phyloP scores from a whole-genome alignment of 2,113 vertebrate species.

The Elaphurus davidianus region DNA sequence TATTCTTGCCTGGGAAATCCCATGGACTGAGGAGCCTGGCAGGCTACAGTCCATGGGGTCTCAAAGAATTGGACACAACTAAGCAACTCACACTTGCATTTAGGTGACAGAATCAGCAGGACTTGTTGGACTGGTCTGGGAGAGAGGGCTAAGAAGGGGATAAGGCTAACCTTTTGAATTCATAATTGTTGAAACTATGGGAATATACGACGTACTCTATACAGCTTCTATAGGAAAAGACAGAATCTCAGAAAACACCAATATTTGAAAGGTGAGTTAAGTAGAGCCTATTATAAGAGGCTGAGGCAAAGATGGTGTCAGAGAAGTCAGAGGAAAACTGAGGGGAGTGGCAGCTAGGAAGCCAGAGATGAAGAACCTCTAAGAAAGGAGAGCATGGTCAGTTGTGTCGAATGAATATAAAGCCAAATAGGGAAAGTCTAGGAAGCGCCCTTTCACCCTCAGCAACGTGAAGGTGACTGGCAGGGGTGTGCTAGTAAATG shows the following conservation, averaged over 20 bases:
- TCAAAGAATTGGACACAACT: neutral
- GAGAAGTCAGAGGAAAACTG: neutral
- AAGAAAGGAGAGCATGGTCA: neutral
- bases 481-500: neutral
- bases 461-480: neutral
- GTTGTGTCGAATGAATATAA: neutral
- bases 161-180: constrained; percentile 1
- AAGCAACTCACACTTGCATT: neutral
- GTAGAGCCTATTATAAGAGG: neutral
- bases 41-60: neutral
- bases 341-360: neutral
- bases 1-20: neutral
- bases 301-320: neutral
- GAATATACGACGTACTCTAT: neutral
- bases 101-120: neutral
- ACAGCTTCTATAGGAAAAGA: neutral
- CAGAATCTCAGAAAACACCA: neutral
- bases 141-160: neutral
- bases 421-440: neutral
- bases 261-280: neutral
- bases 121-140: neutral
- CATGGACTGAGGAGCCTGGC: neutral
- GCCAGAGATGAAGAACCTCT: neutral
- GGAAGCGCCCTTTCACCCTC: neutral
- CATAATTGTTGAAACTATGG: neutral